Base-by-base conservation (phyloP, 1,140 invertebrate genomes). In the Arctopsyche grandis region DNA sequence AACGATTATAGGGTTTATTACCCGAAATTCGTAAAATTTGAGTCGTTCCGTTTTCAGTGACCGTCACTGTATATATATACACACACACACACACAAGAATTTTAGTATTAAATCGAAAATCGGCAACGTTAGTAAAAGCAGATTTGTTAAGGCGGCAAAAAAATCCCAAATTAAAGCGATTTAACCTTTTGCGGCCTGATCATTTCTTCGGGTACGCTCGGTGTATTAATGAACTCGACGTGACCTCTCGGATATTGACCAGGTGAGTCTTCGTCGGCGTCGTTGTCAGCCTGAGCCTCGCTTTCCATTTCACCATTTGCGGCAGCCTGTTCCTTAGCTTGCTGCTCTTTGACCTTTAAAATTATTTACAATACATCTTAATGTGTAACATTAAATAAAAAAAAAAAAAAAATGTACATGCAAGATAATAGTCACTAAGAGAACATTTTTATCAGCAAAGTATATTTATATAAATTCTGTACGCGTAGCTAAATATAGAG, bases 241-340 rank as follows among this genome's bases (percentile, higher is more conserved):
- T 89, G 88, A 19, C 48, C 63, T 16, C 46, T 76, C 83, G 85
- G 58, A 85, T 86, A 26, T 81, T 52, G 69, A 85, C 86, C 24
- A 83, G 83, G 9, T 77, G 60, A 60, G 1, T 89, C 88, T 80
- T 88, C 87, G 56, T 89, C 88, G 12, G 84, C 79, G 14, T 87
- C 86, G 84, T 86, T 88, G 60, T 89, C 88, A n/a, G 84, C 86
- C 0, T 81, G 86, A 7, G 85, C 86, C 77, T 88, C 87, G 82
- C 86, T 87, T 43, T 88, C 87, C 5, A 83, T 81, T 43, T 88
- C 87, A 83, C 86, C 88, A 24, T 84, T 79, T 12, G 81, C 85
- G 0, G 84, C 81, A 22, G 82, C 77, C 46, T 84, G 82, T 60
- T 83, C 80, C 83, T 84, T 86, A 60, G 87, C 86, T 75, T 87